phyloP scores from a whole-genome alignment of 2,888 invertebrate species.

The Athalia cordata region DNA sequence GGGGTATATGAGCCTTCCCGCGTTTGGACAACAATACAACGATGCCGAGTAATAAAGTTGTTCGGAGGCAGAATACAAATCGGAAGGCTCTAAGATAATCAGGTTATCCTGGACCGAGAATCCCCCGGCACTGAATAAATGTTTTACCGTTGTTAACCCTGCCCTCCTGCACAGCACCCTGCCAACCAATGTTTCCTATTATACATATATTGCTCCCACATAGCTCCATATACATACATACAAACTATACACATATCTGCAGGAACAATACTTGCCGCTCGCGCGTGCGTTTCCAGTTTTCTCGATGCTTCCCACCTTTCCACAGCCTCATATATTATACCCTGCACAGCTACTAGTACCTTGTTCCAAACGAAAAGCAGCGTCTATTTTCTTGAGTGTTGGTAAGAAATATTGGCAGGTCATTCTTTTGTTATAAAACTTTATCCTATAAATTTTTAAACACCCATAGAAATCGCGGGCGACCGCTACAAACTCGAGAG shows the following conservation, averaged over 20 bases:
- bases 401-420: slow-evolving; percentile 42
- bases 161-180: slow-evolving; percentile 4
- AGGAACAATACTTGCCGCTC: neutral
- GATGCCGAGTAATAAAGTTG: slow-evolving; percentile 66
- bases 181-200: neutral
- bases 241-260: too few species aligned
- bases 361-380: neutral
- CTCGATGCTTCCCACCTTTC: neutral
- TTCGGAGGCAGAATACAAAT: slow-evolving; percentile 70
- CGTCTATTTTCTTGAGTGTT: slow-evolving; percentile 32
- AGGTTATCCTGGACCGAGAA: slow-evolving; percentile 68
- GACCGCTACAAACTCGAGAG: slow-evolving; percentile 37
- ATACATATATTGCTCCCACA: neutral
- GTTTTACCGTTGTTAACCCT: slow-evolving; percentile 62
- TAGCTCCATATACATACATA: neutral
- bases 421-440: slow-evolving; percentile 39
- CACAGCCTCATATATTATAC: too few species aligned
- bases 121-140: slow-evolving; percentile 71
- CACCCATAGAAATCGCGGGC: neutral
- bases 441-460: neutral
- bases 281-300: slow-evolving; percentile 6
- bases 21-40: slow-evolving; percentile 45
- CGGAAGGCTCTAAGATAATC: slow-evolving; percentile 69
- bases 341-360: neutral
- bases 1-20: slow-evolving; percentile 3